Conservation (phyloP, 2,113 vertebrate genomes). For the Synodontis membranacea region DNA sequence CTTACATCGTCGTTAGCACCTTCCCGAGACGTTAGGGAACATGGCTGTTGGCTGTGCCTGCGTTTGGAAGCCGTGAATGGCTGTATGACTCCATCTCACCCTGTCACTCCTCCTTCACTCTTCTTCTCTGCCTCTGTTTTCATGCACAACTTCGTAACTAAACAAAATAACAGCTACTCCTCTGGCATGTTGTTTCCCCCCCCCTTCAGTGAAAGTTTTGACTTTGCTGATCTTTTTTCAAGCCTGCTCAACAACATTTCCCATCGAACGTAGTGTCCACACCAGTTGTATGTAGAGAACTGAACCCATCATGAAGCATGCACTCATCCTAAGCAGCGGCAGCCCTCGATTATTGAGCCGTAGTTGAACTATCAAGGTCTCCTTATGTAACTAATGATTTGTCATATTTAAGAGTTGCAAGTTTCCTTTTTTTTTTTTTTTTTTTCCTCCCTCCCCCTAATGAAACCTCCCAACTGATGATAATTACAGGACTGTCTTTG, state of each 20-base stretch:
- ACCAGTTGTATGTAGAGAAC: constrained; percentile 78
- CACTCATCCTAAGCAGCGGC: constrained; percentile 18
- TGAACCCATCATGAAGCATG: constrained; percentile 66
- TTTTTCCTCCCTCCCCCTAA: not conserved
- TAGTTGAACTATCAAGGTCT: not conserved
- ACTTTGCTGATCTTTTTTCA: constrained; percentile 82
- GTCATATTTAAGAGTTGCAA: constrained; percentile 5
- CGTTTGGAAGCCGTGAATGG: constrained; percentile 87
- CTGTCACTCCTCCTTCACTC: constrained; percentile 77
- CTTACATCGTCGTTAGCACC: constrained; percentile 79
- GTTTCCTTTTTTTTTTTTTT: constrained; percentile 26
- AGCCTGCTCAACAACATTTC: constrained; percentile 76
- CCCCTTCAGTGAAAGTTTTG: constrained; percentile 65
- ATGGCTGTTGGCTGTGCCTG: constrained; percentile 93
- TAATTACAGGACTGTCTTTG: constrained; percentile 32
- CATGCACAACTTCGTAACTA: constrained; percentile 84
- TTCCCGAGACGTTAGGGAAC: constrained; percentile 76
- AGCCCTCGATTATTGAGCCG: not conserved
- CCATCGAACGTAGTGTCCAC: constrained; percentile 61
- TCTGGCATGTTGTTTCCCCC: constrained; percentile 79
- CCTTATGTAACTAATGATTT: not conserved
- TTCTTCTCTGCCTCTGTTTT: constrained; percentile 81
- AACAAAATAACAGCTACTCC: constrained; percentile 74
- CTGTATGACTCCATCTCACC: constrained; percentile 79
- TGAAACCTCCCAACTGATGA: not conserved